A percentile compares a stretch with the other conserved stretches of the same genome.
Evolutionary conservation across 2,113 vertebrate genomes (phyloP).

Genomic region (Pelobates fuscus): DNA sequence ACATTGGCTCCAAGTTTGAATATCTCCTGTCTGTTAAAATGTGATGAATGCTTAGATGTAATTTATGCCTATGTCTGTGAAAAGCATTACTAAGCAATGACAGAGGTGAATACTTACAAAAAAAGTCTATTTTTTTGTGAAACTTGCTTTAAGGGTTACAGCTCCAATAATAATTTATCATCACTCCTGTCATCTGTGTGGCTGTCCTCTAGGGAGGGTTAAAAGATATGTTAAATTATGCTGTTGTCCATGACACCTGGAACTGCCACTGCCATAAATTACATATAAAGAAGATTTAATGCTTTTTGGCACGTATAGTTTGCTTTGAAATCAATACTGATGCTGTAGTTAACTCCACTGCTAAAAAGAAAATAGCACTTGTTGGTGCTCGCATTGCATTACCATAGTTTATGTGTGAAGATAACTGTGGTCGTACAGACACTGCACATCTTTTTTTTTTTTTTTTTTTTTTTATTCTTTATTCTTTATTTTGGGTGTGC

Average conservation of each 20-base stretch:
- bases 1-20: too few relatives aligned
- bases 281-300: constrained; percentile 19
- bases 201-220: constrained; percentile 17
- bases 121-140: constrained; percentile 22
- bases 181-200: constrained; percentile 1
- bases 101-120: constrained; percentile 16
- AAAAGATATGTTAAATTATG: constrained; percentile 41
- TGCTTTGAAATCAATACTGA: background rate
- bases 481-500: too few relatives aligned
- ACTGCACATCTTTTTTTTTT: too few relatives aligned
- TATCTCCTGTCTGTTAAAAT: background rate
- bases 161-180: constrained; percentile 33
- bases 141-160: constrained; percentile 6
- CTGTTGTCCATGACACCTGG: constrained; percentile 23
- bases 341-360: too few relatives aligned
- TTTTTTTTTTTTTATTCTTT: too few relatives aligned
- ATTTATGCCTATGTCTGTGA: constrained; percentile 18
- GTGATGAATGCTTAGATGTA: constrained; percentile 1
- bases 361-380: too few relatives aligned
- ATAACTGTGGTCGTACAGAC: too few relatives aligned
- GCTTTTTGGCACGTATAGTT: background rate
- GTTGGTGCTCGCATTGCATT: too few relatives aligned
- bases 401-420: too few relatives aligned
- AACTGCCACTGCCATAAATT: constrained; percentile 24
- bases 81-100: constrained; percentile 4